Evolutionary conservation across 2,113 vertebrate species (phyloP).

Genomic region (Bettongia penicillata): DNA sequence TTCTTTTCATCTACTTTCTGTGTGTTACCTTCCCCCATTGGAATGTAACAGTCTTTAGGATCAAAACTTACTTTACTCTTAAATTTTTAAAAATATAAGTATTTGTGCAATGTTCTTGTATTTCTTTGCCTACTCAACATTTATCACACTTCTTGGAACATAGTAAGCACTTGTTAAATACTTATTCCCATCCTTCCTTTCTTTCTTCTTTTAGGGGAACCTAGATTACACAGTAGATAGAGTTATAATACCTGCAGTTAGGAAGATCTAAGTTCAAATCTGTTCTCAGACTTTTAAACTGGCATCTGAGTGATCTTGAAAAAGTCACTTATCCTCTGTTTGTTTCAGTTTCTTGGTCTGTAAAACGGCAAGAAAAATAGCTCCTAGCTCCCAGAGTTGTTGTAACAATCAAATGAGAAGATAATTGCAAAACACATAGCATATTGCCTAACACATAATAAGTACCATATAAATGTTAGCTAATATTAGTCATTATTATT

Average conservation of each 20-base stretch:
- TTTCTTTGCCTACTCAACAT: background rate
- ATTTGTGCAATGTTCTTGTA: background rate
- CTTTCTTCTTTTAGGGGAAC: background rate
- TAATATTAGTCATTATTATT: background rate
- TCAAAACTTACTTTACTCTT: background rate
- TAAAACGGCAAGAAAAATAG: background rate
- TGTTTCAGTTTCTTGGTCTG: background rate
- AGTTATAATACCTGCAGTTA: too few species aligned
- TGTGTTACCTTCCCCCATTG: background rate
- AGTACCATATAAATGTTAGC: background rate
- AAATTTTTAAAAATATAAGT: background rate
- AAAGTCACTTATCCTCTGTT: background rate
- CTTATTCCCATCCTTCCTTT: background rate
- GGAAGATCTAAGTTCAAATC: too few species aligned
- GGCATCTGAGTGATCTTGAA: background rate
- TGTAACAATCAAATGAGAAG: background rate
- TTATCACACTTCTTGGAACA: background rate
- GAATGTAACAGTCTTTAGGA: too few species aligned
- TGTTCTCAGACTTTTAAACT: background rate
- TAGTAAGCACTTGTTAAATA: background rate
- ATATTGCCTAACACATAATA: background rate
- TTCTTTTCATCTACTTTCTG: background rate
- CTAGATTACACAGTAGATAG: background rate
- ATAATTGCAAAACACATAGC: background rate
- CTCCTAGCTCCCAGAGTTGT: background rate